These are phyloP conservation scores for Drosophila rufa DNA, from an alignment of 1,140 invertebrate genomes.

Conservation along the genomic window DNA sequence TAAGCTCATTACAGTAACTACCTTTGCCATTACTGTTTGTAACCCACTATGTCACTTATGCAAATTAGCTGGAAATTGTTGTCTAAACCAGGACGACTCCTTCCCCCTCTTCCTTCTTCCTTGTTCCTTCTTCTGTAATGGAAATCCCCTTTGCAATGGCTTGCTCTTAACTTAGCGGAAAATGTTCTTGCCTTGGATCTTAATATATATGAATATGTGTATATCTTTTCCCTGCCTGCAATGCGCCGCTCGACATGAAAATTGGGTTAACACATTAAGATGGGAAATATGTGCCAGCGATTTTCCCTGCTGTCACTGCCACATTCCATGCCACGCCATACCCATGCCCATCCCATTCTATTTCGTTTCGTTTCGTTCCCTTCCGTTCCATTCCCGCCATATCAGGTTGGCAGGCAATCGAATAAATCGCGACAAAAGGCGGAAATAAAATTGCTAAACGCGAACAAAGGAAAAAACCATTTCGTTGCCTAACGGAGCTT, in stretches of 20 bases:
- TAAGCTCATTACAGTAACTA: slow-evolving; percentile 17
- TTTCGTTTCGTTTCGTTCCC: slow-evolving; percentile 21
- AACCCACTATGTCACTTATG: slow-evolving; percentile 51
- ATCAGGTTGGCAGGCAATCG: slow-evolving; percentile 76
- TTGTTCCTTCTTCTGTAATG: slow-evolving; percentile 1
- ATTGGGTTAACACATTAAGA: slow-evolving; percentile 80
- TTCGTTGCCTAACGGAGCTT: slow-evolving; percentile 44
- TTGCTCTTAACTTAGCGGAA: slow-evolving; percentile 18
- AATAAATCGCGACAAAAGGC: slow-evolving; percentile 80
- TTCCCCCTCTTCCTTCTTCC: not conserved
- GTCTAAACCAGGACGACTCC: slow-evolving; percentile 30
- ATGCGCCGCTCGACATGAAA: slow-evolving; percentile 68
- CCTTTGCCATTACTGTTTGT: slow-evolving; percentile 4
- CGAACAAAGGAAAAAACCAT: slow-evolving; percentile 67
- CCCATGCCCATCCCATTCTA: slow-evolving; percentile 12
- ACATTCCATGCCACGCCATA: slow-evolving; percentile 28
- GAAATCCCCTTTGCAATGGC: slow-evolving; percentile 10
- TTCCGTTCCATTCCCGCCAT: slow-evolving; percentile 28
- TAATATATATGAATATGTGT: slow-evolving; percentile 3
- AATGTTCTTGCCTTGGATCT: slow-evolving; percentile 25
- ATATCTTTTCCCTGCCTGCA: slow-evolving; percentile 10
- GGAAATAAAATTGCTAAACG: slow-evolving; percentile 80
- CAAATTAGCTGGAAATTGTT: slow-evolving; percentile 56
- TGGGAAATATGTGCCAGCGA: slow-evolving; percentile 49
- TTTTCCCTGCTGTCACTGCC: slow-evolving; percentile 45